A percentile compares a stretch with the other conserved stretches of the same genome.
Evolutionary conservation across 2,888 invertebrate genomes (phyloP).

Genomic region (Caenorhabditis parvicauda): DNA sequence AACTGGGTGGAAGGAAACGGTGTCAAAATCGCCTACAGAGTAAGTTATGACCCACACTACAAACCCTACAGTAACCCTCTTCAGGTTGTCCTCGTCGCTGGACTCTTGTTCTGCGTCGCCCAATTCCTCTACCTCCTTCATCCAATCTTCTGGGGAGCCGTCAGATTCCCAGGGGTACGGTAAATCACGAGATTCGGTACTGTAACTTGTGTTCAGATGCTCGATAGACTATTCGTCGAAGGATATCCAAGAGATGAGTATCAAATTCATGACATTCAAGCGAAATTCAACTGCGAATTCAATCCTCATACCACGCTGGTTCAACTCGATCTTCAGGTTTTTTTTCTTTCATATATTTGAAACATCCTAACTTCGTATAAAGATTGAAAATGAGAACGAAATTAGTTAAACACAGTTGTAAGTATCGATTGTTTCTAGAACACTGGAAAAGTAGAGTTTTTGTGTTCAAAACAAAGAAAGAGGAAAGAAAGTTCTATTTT

Average conservation of each 20-base stretch:
- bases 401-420: neutral
- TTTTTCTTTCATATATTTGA: too few species aligned
- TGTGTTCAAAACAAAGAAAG: too few species aligned
- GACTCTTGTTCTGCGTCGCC: slow-evolving; percentile 46
- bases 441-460: too few species aligned
- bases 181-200: neutral
- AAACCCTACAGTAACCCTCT: neutral
- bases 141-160: slow-evolving; percentile 51
- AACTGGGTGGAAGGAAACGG: slow-evolving; percentile 41
- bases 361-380: too few species aligned
- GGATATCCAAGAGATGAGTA: slow-evolving; percentile 49
- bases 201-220: slow-evolving; percentile 19
- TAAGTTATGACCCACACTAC: too few species aligned
- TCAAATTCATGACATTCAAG: slow-evolving; percentile 40
- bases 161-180: slow-evolving; percentile 40
- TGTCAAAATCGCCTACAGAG: slow-evolving; percentile 44
- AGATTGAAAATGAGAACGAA: too few species aligned
- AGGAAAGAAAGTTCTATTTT: too few species aligned
- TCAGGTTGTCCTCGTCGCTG: slow-evolving; percentile 41
- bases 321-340: slow-evolving; percentile 38
- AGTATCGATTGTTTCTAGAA: neutral
- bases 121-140: slow-evolving; percentile 54
- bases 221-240: slow-evolving; percentile 53
- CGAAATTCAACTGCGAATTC: slow-evolving; percentile 47
- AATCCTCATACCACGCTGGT: slow-evolving; percentile 41